Base-by-base conservation (phyloP, 2,888 invertebrate genomes). In the Caenorhabditis imperialis region DNA sequence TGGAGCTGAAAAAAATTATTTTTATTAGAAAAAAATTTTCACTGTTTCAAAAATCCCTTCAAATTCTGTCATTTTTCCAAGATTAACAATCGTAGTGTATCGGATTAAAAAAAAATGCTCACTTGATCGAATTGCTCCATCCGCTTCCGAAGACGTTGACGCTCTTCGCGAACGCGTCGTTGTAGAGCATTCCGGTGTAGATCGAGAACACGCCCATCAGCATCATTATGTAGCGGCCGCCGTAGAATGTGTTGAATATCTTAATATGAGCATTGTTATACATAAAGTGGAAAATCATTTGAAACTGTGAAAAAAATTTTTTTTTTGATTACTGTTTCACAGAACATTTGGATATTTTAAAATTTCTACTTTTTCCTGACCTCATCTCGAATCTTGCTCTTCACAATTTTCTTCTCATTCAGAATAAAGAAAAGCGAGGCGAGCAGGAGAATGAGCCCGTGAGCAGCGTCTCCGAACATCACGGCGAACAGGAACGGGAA, bases 401-500 rank as follows among this genome's bases (percentile, higher is more conserved):
- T 74, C 8, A 67, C 58, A 33, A 99, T 90, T 20, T 93, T 93
- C 86, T 95, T 95, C 90, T 99, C 98, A 89, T 93, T 93, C 75
- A 94, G 90, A 78, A 97, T 93, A 94, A 99, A 95, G 93, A 94
- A 96, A 47, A 93, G 92, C 16, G 94, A 97, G 89, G 96, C 95
- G 6, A 92, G 88, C 44, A 94, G 92, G 94, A 99, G 94, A 51
- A 99, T 90, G 0, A 93, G 35, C 61, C 97, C 98, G 89, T 99
- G 98, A 0, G 98, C 98, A 57, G 93, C 91, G 90, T 99, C 98
- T 14, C 98, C 97, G 90, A 98, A 98, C 97, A 98, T 98, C 80
- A 97, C 93, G 81, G 95, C 94, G 90, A 98, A 98, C 87, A 98
- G 90, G 90, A 98, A 98, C 60, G 97, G 97, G 89, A 98, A 98